These are phyloP conservation scores for Hylaea fasciaria DNA, from an alignment of 2,888 invertebrate species.

Conservation along the genomic window DNA sequence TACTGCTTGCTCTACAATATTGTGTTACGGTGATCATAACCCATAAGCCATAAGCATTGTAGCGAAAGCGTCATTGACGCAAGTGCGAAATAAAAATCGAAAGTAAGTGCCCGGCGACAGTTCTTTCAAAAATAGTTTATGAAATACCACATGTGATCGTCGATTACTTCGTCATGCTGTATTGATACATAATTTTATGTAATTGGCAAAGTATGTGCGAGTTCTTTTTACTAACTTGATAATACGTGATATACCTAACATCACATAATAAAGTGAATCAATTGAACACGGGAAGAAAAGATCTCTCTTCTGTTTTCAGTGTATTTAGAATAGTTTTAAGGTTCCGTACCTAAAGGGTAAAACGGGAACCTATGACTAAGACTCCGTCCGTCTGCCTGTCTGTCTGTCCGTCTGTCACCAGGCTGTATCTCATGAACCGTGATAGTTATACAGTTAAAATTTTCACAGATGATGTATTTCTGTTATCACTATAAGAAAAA, in stretches of 20 bases:
- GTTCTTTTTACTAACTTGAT: conserved; percentile 5
- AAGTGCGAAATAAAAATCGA: conserved; percentile 43
- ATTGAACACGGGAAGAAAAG: not conserved
- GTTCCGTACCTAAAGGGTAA: no score
- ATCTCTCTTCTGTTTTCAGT: not conserved
- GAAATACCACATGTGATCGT: conserved; percentile 22
- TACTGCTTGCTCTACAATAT: conserved; percentile 5
- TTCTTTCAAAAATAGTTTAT: conserved; percentile 21
- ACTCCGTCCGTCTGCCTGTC: no score
- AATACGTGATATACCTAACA: not conserved
- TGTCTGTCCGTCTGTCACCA: no score
- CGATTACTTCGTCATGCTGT: conserved; percentile 15
- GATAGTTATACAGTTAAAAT: no score
- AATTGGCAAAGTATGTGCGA: not conserved
- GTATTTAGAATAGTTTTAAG: not conserved
- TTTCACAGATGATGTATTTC: no score
- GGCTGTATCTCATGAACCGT: no score
- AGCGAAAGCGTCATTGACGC: conserved; percentile 43
- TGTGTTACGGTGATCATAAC: not conserved
- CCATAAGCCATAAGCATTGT: conserved; percentile 24
- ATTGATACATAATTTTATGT: conserved; percentile 10
- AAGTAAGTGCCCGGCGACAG: conserved; percentile 29
- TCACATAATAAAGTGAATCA: no score
- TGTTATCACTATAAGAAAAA: no score
- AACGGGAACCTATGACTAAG: no score